Evolutionary conservation across 2,113 vertebrate species (phyloP).

Genomic region (Marcusenius ussheri): DNA sequence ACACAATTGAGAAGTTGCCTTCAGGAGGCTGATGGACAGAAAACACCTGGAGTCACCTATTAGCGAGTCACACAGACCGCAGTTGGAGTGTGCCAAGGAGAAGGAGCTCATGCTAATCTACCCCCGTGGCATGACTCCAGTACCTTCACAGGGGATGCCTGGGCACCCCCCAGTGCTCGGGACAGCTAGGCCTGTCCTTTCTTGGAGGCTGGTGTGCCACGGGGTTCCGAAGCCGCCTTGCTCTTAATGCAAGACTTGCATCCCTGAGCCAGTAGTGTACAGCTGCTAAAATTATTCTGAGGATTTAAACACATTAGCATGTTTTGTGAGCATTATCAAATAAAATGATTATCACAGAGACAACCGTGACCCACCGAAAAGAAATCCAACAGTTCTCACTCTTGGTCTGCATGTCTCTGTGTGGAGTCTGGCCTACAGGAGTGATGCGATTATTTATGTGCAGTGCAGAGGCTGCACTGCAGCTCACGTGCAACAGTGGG

Average conservation of each 20-base stretch:
- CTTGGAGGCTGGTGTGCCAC: neutral
- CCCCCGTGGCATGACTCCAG: conserved; percentile 1
- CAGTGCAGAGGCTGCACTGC: neutral
- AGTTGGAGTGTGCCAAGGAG: conserved; percentile 26
- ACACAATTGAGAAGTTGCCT: conserved; percentile 12
- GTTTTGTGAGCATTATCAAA: neutral
- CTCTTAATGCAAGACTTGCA: neutral
- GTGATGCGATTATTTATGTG: neutral
- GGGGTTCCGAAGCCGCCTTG: neutral
- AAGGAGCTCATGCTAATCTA: conserved; percentile 18
- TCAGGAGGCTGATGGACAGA: conserved; percentile 16
- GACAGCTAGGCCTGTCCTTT: neutral
- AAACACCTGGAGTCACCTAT: conserved; percentile 23
- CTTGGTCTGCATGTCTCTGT: neutral
- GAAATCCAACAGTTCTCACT: neutral
- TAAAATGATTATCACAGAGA: neutral
- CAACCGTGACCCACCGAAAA: neutral
- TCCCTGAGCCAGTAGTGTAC: neutral
- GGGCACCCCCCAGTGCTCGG: neutral
- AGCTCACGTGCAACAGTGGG: too few species aligned
- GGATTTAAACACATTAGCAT: neutral
- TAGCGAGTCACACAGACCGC: conserved; percentile 19
- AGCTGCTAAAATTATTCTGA: neutral
- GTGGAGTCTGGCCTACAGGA: neutral
- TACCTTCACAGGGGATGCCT: neutral